phyloP scores from a whole-genome alignment of 92 coral and sea anemone species.

The Epizoanthus ramosus region DNA sequence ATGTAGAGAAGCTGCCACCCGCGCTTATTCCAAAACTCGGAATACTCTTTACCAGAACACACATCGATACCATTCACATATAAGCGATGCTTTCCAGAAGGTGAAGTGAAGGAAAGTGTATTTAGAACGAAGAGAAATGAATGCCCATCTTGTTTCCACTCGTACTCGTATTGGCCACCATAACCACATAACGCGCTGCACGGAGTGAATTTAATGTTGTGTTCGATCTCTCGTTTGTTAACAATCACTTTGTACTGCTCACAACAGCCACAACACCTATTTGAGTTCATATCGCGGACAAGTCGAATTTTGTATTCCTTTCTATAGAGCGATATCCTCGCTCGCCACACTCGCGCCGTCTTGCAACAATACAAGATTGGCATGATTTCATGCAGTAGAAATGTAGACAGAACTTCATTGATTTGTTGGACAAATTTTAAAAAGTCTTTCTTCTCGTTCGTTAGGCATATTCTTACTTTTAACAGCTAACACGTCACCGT shows the following conservation, averaged over 20 bases:
- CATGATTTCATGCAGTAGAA: neutral
- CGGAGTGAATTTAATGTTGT: slow-evolving; percentile 33
- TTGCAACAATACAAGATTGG: slow-evolving; percentile 27
- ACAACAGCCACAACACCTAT: slow-evolving; percentile 55
- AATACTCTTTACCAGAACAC: slow-evolving; percentile 55
- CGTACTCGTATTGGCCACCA: slow-evolving; percentile 49
- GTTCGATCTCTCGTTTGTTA: slow-evolving; percentile 40
- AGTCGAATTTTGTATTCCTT: slow-evolving; percentile 44
- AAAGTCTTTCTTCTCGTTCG: too few relatives aligned
- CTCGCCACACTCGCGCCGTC: slow-evolving; percentile 38
- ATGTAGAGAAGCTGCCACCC: slow-evolving; percentile 66
- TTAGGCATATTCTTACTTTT: neutral
- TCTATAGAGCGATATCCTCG: slow-evolving; percentile 28
- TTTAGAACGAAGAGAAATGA: slow-evolving; percentile 54
- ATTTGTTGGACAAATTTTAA: neutral
- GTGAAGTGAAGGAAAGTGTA: slow-evolving; percentile 48
- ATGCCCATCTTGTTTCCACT: slow-evolving; percentile 60
- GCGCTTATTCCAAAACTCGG: slow-evolving; percentile 63
- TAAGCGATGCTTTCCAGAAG: slow-evolving; percentile 54
- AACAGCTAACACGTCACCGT: neutral
- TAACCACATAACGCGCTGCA: slow-evolving; percentile 52
- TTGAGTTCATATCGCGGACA: slow-evolving; percentile 24
- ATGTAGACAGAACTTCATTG: neutral
- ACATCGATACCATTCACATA: slow-evolving; percentile 59
- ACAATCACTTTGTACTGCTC: slow-evolving; percentile 46